phyloP scores from a whole-genome alignment of 2,888 invertebrate genomes.

The Chloroclystis v-ata region DNA sequence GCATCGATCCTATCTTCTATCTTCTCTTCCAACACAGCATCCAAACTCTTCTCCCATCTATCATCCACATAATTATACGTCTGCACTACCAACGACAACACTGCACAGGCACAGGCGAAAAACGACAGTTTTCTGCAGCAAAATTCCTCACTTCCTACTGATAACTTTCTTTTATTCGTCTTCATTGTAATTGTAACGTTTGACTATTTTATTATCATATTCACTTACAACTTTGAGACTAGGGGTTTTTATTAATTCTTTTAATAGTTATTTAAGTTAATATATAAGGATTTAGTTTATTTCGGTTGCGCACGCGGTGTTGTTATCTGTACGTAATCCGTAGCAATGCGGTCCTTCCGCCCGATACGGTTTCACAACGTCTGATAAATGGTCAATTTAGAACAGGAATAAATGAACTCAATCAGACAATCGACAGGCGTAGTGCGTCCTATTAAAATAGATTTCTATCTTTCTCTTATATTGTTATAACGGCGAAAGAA shows the following conservation, averaged over 20 bases:
- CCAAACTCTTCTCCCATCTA: conserved; percentile 34
- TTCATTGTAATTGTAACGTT: conserved; percentile 25
- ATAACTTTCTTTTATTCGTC: conserved; percentile 36
- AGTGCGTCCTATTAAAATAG: conserved; percentile 5
- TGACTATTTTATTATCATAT: too few species aligned
- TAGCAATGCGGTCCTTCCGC: conserved; percentile 66
- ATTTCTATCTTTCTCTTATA: too few species aligned
- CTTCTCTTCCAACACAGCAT: conserved; percentile 48
- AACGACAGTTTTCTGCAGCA: conserved; percentile 57
- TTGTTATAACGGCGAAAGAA: too few species aligned
- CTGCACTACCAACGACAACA: conserved; percentile 58
- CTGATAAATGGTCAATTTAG: conserved; percentile 67
- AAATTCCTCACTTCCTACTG: conserved; percentile 33
- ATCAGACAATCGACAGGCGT: conserved; percentile 61
- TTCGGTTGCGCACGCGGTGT: conserved; percentile 25
- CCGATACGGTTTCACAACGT: conserved; percentile 61
- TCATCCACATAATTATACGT: conserved; percentile 51
- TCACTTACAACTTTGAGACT: too few species aligned
- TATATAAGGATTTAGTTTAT: not conserved
- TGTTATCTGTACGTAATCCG: conserved; percentile 62
- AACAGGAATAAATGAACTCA: conserved; percentile 53
- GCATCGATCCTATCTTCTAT: conserved; percentile 54
- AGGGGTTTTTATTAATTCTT: too few species aligned
- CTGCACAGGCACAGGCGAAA: conserved; percentile 58
- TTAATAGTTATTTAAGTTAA: not conserved